A percentile compares a stretch with the other conserved stretches of the same genome.
phyloP scores from a whole-genome alignment of 2,113 vertebrate species.

The Phylloscopus trochilus region DNA sequence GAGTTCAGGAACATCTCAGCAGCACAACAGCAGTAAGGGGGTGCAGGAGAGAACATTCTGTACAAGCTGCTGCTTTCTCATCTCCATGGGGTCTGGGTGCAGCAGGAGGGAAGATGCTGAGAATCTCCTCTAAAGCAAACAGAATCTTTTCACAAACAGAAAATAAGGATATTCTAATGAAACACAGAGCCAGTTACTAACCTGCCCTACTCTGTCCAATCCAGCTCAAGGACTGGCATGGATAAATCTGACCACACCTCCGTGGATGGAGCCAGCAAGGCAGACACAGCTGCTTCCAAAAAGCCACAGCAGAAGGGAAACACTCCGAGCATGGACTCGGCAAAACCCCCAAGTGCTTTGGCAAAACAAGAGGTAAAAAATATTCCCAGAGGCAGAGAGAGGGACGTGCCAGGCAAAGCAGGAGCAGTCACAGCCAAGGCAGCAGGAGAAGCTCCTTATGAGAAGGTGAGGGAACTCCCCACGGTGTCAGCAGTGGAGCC shows the following conservation, averaged over 20 bases:
- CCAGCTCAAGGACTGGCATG: not conserved
- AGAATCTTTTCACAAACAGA: not conserved
- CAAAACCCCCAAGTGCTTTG: fast-evolving
- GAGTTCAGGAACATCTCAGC: not conserved
- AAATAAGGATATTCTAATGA: not conserved
- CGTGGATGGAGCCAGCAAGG: fast-evolving
- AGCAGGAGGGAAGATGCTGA: not conserved
- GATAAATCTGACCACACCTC: not conserved
- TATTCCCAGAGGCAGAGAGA: not conserved
- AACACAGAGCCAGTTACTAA: not conserved
- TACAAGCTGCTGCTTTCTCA: not conserved
- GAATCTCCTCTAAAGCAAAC: not conserved
- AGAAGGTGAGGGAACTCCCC: slow-evolving; percentile 43
- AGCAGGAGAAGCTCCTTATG: fast-evolving
- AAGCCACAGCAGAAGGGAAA: not conserved
- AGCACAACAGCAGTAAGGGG: not conserved
- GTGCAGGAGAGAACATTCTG: fast-evolving
- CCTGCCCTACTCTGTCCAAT: not conserved
- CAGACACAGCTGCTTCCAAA: not conserved
- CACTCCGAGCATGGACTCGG: fast-evolving
- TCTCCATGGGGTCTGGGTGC: not conserved
- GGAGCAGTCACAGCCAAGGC: fast-evolving
- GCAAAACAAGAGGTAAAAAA: not conserved
- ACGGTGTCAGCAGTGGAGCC: not conserved
- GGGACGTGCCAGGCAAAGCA: fast-evolving